Evolutionary conservation across 2,888 invertebrate genomes (phyloP).

Genomic region (Rhopalosiphum nymphaeae): DNA sequence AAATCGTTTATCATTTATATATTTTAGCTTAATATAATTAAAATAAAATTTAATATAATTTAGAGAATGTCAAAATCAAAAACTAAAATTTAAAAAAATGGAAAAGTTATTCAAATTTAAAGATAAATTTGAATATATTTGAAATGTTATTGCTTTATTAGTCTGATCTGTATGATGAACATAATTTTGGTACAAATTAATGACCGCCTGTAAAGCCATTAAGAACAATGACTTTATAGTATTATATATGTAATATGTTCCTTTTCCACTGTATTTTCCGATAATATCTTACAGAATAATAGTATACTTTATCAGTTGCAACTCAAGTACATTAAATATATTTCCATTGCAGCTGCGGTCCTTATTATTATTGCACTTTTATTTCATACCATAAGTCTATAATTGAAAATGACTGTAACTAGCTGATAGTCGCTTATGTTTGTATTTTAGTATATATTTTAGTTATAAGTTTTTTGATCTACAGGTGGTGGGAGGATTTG

Average conservation of each 20-base stretch:
- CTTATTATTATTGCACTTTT: neutral
- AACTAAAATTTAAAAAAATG: neutral
- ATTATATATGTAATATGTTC: neutral
- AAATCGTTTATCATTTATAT: neutral
- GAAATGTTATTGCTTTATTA: neutral
- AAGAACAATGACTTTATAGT: neutral
- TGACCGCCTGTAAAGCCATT: neutral
- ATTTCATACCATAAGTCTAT: neutral
- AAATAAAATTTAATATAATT: neutral
- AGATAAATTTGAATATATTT: neutral
- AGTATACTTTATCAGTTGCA: neutral
- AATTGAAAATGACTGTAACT: neutral
- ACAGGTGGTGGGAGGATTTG: constrained; percentile 89
- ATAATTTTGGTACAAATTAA: neutral
- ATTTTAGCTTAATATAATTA: neutral
- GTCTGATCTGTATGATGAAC: neutral
- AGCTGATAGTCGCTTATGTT: neutral
- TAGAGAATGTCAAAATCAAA: neutral
- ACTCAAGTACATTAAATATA: neutral
- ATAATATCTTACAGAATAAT: neutral
- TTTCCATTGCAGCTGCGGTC: neutral
- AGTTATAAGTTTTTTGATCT: neutral
- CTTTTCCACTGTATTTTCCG: neutral
- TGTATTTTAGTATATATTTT: neutral
- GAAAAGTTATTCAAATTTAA: neutral